Percentiles rank a stretch among this genome's conserved stretches.
Conservation (phyloP, 2,113 vertebrate species). For the Reinhardtius hippoglossoides region DNA sequence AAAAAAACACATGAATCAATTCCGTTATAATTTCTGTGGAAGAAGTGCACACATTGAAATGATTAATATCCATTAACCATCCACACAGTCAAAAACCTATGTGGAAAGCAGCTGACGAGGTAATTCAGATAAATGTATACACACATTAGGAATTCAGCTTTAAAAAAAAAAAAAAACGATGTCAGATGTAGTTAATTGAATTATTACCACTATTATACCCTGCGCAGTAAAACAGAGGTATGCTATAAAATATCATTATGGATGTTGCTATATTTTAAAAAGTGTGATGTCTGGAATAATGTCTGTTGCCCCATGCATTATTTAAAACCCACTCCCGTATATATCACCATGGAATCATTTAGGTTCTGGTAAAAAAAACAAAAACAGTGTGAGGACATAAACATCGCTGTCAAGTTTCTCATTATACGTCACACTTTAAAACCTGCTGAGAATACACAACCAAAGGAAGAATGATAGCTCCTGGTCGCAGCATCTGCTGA, state of each 20-base stretch:
- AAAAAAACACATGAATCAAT: slow-evolving; percentile 25
- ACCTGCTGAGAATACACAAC: slow-evolving; percentile 28
- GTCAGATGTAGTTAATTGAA: slow-evolving; percentile 26
- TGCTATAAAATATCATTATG: slow-evolving; percentile 18
- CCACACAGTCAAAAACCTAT: slow-evolving; percentile 20
- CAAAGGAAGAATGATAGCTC: slow-evolving; percentile 48
- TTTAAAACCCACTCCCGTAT: neutral
- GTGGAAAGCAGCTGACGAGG: slow-evolving; percentile 21
- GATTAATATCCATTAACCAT: slow-evolving; percentile 38
- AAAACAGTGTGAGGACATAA: slow-evolving; percentile 11
- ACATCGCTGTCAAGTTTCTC: slow-evolving; percentile 35
- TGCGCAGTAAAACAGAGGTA: slow-evolving; percentile 17
- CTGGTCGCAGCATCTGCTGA: slow-evolving; percentile 59
- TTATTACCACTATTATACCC: slow-evolving; percentile 27
- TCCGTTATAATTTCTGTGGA: slow-evolving; percentile 43
- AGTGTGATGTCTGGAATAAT: neutral
- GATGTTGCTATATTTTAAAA: slow-evolving; percentile 6
- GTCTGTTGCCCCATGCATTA: neutral
- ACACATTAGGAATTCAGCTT: slow-evolving; percentile 26
- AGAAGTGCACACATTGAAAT: slow-evolving; percentile 34
- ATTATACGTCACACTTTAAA: slow-evolving; percentile 36
- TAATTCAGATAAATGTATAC: slow-evolving; percentile 40
- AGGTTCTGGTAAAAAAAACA: neutral
- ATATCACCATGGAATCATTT: neutral
- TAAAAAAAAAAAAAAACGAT: too few relatives aligned